A percentile compares a stretch with the other conserved stretches of the same genome.
phyloP scores from a whole-genome alignment of 2,888 invertebrate species.

The Agrochola lychnidis region DNA sequence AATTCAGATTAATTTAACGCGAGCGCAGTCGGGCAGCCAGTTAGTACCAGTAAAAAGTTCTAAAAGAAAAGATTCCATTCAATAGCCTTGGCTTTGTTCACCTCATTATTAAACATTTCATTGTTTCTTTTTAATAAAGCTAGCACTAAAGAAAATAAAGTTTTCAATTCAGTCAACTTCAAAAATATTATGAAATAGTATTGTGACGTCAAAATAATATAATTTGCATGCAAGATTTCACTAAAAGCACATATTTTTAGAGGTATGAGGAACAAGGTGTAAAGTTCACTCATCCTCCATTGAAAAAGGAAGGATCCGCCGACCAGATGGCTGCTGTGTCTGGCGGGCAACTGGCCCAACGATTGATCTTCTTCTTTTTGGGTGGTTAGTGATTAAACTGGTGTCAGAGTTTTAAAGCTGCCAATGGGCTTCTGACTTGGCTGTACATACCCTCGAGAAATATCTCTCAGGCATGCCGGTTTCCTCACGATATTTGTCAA shows the following conservation, averaged over 20 bases:
- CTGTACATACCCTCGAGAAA: no score
- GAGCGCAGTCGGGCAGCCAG: conserved; percentile 22
- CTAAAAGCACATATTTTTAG: neutral
- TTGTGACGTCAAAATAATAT: neutral
- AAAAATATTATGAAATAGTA: conserved; percentile 16
- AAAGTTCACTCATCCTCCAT: no score
- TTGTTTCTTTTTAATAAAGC: conserved; percentile 61
- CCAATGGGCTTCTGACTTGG: no score
- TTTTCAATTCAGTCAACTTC: conserved; percentile 31
- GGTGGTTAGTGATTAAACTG: no score
- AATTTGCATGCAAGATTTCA: neutral
- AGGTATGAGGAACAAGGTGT: no score
- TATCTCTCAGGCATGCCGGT: no score
- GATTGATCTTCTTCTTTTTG: no score
- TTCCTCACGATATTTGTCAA: no score
- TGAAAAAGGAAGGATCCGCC: no score
- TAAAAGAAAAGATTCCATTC: conserved; percentile 44
- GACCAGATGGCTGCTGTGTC: no score
- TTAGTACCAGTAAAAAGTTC: conserved; percentile 42
- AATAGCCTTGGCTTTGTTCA: conserved; percentile 52
- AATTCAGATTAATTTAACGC: conserved; percentile 41
- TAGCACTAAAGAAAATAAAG: conserved; percentile 37
- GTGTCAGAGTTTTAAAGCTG: no score
- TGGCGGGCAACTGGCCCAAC: no score
- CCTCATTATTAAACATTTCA: conserved; percentile 51